Conservation (phyloP, 1,140 invertebrate species). For the Dryas iulia region DNA sequence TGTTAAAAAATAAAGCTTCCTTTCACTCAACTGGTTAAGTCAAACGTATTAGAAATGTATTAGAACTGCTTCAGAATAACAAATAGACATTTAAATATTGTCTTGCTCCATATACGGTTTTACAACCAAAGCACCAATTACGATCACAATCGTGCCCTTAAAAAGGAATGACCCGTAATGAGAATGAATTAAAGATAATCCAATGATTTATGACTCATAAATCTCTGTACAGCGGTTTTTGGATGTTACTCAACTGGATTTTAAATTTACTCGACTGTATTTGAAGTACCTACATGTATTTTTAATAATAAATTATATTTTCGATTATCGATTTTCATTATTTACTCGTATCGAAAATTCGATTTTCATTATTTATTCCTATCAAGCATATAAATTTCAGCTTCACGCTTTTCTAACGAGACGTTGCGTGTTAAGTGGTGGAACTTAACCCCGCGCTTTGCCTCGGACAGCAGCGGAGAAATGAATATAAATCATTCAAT, state of each 20-base stretch:
- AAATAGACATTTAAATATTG: constrained; percentile 3
- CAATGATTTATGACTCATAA: background rate
- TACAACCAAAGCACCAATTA: constrained; percentile 11
- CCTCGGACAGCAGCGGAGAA: too few relatives aligned
- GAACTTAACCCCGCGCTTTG: too few relatives aligned
- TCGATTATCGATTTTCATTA: too few relatives aligned
- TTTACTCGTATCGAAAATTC: too few relatives aligned
- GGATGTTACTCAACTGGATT: background rate
- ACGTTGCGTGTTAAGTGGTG: too few relatives aligned
- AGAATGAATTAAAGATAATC: constrained; percentile 2
- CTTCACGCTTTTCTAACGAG: too few relatives aligned
- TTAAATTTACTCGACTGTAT: background rate
- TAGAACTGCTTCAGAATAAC: background rate
- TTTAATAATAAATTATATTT: background rate
- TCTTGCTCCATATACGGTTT: background rate
- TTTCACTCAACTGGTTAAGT: background rate
- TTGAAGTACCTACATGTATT: background rate
- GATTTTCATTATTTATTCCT: too few relatives aligned
- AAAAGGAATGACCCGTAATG: background rate
- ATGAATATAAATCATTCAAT: too few relatives aligned
- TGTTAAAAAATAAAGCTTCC: background rate
- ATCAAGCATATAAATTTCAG: too few relatives aligned
- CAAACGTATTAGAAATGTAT: background rate
- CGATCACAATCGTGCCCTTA: background rate
- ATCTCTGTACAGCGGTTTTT: background rate